Base-by-base conservation (phyloP, 2,113 vertebrate species). In the Coryphaenoides rupestris region DNA sequence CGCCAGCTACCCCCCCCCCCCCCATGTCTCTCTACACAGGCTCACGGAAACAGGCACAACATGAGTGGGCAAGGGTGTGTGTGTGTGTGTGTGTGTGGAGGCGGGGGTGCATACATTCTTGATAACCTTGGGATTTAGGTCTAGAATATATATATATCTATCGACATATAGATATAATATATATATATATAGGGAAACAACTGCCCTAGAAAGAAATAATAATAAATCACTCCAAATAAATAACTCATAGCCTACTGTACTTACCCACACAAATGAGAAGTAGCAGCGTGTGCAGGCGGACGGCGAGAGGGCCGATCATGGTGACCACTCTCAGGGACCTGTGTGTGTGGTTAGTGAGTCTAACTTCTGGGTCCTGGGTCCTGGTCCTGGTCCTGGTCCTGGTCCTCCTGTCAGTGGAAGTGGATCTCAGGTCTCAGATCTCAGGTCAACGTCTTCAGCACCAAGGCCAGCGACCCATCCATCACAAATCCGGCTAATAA, bases 401-500 rank as follows among this genome's bases (percentile, higher is more conserved):
- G 15, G 15, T 58, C 63, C 28, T 45, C 26, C 55, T 55, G 21
- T 19, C 24, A 19, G 17, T n/a, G 13, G n/a, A n/a, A n/a, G n/a
- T n/a, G n/a, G n/a, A n/a, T n/a, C n/a, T n/a, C n/a, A n/a, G n/a
- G n/a, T n/a, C n/a, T n/a, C n/a, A n/a, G n/a, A 17, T n/a, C 16
- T 26, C 2, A 26, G 74, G 19, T 55, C 62, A 68, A 40, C 1
- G 21, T 65, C 21, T 85, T 84, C 87, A 90, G 85, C 0, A 90
- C 86, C 80, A 73, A 53, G 76, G 90, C 88, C 84, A 91, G 89
- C 83, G 67, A n/a, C 78, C 83, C 77, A 70, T 72, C 69, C 50
- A 58, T 22, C 50, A 53, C 19, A 9, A 68, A 62, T 17, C 28
- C 49, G 65, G 55, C 46, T 58, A 74, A 40, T 55, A 22, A 46